phyloP scores from a whole-genome alignment of 2,888 invertebrate genomes.

The Tetramorium bicarinatum region DNA sequence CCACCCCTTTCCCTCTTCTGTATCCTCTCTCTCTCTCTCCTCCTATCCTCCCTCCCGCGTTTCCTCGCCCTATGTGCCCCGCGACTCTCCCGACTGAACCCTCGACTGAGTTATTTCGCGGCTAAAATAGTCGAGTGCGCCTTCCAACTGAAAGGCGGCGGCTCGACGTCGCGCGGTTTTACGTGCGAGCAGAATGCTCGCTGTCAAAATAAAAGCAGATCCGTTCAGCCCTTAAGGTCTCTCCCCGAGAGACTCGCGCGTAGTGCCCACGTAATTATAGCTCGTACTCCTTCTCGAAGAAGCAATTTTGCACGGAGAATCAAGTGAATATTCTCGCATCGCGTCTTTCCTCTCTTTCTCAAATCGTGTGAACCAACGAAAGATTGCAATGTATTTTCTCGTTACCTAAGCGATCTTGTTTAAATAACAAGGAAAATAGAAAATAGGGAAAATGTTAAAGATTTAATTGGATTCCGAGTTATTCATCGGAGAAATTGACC shows the following conservation, averaged over 20 bases:
- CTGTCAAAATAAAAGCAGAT: slow-evolving; percentile 42
- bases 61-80: slow-evolving; percentile 55
- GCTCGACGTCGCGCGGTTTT: slow-evolving; percentile 68
- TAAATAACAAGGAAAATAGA: background rate
- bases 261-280: slow-evolving; percentile 43
- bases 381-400: background rate
- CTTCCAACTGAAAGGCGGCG: slow-evolving; percentile 71
- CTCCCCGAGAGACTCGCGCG: slow-evolving; percentile 16
- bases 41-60: slow-evolving; percentile 31
- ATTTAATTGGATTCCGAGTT: background rate
- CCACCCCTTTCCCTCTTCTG: slow-evolving; percentile 48
- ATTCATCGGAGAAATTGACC: background rate
- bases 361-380: background rate
- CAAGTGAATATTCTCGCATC: background rate
- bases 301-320: slow-evolving; percentile 1
- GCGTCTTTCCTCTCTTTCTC: background rate
- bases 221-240: slow-evolving; percentile 41
- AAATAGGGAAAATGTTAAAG: background rate
- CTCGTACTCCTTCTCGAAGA: background rate
- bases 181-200: slow-evolving; percentile 63
- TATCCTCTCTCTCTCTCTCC: slow-evolving; percentile 52
- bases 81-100: slow-evolving; percentile 72
- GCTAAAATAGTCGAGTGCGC: slow-evolving; percentile 84
- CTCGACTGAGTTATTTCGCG: slow-evolving; percentile 84
- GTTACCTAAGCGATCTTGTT: background rate